Evolutionary conservation across 2,113 vertebrate genomes (phyloP), one percentile per base, ranked within the genome.

Genomic region (Podocnemis expansa): DNA sequence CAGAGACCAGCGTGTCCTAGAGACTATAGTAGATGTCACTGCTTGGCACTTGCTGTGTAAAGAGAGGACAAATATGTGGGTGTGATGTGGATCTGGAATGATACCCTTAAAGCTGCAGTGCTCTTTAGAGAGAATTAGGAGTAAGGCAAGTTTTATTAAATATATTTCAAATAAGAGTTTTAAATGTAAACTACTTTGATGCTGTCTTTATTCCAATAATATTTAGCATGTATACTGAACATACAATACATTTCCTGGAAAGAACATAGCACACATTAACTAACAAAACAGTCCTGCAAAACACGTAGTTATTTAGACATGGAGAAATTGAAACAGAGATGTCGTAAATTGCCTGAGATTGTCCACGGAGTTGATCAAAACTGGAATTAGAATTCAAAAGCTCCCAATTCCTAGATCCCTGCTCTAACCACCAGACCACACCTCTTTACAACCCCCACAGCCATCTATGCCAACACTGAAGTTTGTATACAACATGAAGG

Each of bases 21-120:
- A 94, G 97, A 98, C 98, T 97, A 80, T 93, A 93, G 98, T 98
- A 94, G 98, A 98, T 98, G 98, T 98, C 98, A 98, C 98, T 12
- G 98, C 98, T 98, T 98, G 98, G 98, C 98, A 98, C 98, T 93
- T 95, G 97, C 97, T 92, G 49, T 90, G 97, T 95, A 55, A 78
- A 97, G 97, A 97, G 94, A 98, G 97, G 96, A 98, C 98, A 98
- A 98, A 97, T 95, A 90, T 95, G 98, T 96, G 97, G 93, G 97
- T 97, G 97, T 97, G 97, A 95, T 96, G 95, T 10, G 96, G 95
- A 91, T 95, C 96, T 76, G 88, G 90, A 93, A 94, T 5, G 38
- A 85, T 81, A 92, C 95, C 95, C 97, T 98, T 98, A 98, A 98
- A 98, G 98, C 52, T 7, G 9, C 96, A 98, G 97, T 0, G 4